A percentile compares a stretch with the other conserved stretches of the same genome.
Evolutionary conservation across 2,113 vertebrate genomes (phyloP).

Genomic region (Carollia perspicillata): DNA sequence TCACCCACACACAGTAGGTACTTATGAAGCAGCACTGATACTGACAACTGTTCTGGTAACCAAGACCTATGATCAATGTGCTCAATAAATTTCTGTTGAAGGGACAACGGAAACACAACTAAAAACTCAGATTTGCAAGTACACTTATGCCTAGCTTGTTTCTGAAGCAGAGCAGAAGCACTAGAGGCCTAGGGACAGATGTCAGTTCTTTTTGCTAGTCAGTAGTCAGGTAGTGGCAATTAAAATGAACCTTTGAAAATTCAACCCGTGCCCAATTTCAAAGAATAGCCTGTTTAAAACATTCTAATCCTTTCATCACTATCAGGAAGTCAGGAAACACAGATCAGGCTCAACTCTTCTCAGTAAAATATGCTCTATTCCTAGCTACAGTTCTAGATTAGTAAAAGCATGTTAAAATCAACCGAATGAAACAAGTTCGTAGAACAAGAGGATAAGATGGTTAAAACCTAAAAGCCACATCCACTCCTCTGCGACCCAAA

Average conservation of each 20-base stretch:
- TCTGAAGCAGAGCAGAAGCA: slow-evolving; percentile 10
- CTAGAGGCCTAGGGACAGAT: neutral
- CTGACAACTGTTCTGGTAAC: neutral
- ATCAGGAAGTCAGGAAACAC: neutral
- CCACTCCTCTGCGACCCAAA: neutral
- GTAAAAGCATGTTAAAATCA: neutral
- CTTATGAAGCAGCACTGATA: neutral
- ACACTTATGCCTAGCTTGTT: neutral
- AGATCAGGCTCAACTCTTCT: neutral
- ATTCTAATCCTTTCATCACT: slow-evolving; percentile 10
- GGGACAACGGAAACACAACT: neutral
- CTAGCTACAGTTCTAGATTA: neutral
- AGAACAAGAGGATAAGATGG: slow-evolving; percentile 6
- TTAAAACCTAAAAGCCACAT: slow-evolving; percentile 23
- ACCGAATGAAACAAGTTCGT: neutral
- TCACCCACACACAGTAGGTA: neutral
- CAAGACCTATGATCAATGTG: neutral
- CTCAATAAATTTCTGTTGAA: neutral
- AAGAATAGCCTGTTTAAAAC: neutral
- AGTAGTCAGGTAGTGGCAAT: neutral
- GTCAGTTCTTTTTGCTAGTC: neutral
- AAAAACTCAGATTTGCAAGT: neutral
- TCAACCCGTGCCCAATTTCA: neutral
- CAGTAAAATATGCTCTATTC: neutral
- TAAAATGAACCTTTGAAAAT: slow-evolving; percentile 34